phyloP scores from a whole-genome alignment of 2,888 invertebrate genomes.

The Kuschelorhynchus macadamiae region DNA sequence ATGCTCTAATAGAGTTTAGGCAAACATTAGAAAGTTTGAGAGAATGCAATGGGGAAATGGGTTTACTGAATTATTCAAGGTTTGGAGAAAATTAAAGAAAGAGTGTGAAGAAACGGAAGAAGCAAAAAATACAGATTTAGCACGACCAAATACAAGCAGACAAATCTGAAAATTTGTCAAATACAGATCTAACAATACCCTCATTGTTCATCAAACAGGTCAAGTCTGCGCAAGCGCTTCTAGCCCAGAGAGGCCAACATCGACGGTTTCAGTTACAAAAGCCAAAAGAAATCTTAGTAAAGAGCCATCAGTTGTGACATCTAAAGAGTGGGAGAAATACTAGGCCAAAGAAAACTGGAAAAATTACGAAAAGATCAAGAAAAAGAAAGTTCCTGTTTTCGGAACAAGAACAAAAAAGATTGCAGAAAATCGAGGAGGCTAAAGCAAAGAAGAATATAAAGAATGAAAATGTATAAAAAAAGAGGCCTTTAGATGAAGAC shows the following conservation, averaged over 20 bases:
- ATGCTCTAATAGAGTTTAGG: background rate
- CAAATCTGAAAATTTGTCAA: background rate
- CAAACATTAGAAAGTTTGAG: background rate
- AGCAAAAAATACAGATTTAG: background rate
- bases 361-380: slow-evolving; percentile 11
- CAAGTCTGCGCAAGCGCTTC: background rate
- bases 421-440: slow-evolving; percentile 20
- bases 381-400: background rate
- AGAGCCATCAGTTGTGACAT: slow-evolving; percentile 9
- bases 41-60: background rate
- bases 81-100: background rate
- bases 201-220: background rate
- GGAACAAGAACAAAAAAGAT: slow-evolving; percentile 15
- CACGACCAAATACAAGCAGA: background rate
- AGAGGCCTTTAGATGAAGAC: slow-evolving; percentile 1
- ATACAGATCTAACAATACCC: background rate
- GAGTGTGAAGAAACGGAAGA: background rate
- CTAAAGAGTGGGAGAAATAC: background rate
- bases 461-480: slow-evolving; percentile 20
- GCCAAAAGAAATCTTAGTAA: slow-evolving; percentile 8
- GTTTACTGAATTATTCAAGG: slow-evolving; percentile 4
- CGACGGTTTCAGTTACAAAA: background rate
- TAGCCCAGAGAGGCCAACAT: slow-evolving; percentile 4
- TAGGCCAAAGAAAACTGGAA: slow-evolving; percentile 21
- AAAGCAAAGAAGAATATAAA: slow-evolving; percentile 7